These are phyloP conservation scores for Pterocles burchelli DNA, from an alignment of 2,113 vertebrate genomes.

Conservation along the genomic window DNA sequence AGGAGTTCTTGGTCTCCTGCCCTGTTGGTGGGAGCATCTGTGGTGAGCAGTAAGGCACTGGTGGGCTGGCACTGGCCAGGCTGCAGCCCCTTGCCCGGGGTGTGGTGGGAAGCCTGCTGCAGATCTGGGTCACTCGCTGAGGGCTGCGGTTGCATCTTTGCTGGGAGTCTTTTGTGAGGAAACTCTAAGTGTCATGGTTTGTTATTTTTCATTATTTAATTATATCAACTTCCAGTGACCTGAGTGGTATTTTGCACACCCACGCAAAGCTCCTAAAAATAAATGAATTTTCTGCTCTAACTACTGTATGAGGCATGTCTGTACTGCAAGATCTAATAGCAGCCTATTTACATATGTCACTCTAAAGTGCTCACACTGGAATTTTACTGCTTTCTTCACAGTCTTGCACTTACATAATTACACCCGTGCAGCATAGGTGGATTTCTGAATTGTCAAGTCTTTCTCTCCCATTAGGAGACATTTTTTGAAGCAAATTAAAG, in stretches of 20 bases:
- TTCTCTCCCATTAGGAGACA: constrained; percentile 45
- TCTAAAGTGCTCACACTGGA: constrained; percentile 1
- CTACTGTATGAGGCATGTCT: not conserved
- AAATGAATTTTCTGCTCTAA: constrained; percentile 26
- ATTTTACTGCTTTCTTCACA: constrained; percentile 68
- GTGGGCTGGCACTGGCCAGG: accelerated
- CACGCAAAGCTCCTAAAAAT: not conserved
- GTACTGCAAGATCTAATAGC: not conserved
- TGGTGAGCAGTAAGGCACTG: accelerated
- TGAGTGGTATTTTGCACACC: not conserved
- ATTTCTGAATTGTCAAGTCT: not conserved
- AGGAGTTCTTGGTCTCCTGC: not conserved
- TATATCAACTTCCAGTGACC: not conserved
- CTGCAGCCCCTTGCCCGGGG: accelerated
- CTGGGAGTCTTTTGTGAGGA: not conserved
- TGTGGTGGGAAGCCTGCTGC: accelerated
- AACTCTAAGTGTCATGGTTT: not conserved
- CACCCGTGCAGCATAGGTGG: not conserved
- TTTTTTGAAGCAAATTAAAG: constrained; percentile 59
- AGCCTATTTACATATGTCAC: constrained; percentile 32
- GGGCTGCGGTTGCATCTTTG: not conserved
- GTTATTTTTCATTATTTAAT: not conserved
- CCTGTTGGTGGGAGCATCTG: not conserved
- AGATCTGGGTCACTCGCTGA: accelerated
- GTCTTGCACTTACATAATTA: constrained; percentile 56